Percentiles rank a stretch among this genome's conserved stretches.
phyloP scores from a whole-genome alignment of 2,113 vertebrate species.

The Laterallus jamaicensis region DNA sequence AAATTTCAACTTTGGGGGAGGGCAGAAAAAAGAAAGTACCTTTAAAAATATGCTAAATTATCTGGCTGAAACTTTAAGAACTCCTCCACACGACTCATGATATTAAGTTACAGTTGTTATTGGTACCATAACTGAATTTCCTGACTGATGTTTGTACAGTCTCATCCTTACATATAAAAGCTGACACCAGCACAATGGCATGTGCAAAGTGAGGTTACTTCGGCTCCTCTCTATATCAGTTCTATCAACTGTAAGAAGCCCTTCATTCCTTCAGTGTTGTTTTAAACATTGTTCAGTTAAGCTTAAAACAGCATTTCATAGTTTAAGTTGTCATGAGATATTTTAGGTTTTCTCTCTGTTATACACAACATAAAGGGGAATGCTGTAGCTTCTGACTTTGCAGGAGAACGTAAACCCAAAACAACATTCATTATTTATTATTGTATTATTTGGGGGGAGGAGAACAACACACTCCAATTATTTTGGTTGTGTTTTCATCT shows the following conservation, averaged over 20 bases:
- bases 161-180: neutral
- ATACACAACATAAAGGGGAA: neutral
- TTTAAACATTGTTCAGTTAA: neutral
- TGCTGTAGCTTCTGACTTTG: neutral
- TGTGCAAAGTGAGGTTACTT: neutral
- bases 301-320: neutral
- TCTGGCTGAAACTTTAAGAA: neutral
- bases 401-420: neutral
- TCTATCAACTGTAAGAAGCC: neutral
- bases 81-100: neutral
- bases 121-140: conserved; percentile 8
- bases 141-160: conserved; percentile 37
- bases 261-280: neutral
- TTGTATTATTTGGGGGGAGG: no score
- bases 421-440: neutral
- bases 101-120: conserved; percentile 8
- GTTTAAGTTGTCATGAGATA: neutral
- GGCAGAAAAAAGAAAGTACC: neutral
- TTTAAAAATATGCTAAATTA: neutral
- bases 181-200: neutral
- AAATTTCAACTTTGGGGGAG: neutral
- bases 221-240: neutral
- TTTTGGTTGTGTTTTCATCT: neutral
- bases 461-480: neutral
- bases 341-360: neutral